Conservation (phyloP, 2,113 vertebrate species). For the Oncorhynchus mykiss region DNA sequence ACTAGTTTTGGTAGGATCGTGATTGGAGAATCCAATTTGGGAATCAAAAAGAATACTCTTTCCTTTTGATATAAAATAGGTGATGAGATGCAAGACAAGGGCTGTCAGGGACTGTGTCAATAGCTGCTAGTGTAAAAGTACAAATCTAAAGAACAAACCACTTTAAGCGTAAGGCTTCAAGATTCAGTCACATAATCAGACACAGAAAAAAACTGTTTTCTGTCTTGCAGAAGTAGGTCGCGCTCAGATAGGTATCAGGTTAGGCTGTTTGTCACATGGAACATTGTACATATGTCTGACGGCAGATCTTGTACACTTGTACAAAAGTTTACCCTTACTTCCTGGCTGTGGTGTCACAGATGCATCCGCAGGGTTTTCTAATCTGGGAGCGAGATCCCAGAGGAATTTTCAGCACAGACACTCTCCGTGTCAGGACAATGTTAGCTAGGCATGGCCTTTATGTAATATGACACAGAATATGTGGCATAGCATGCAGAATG, state of each 20-base stretch:
- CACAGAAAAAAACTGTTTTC: not conserved
- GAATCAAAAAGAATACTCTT: constrained; percentile 19
- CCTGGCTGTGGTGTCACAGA: constrained; percentile 16
- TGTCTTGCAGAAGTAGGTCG: not conserved
- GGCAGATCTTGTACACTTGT: constrained; percentile 10
- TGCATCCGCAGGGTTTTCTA: constrained; percentile 12
- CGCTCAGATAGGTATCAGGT: not conserved
- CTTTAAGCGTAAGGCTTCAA: not conserved
- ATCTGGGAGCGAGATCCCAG: constrained; percentile 10
- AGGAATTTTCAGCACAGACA: not conserved
- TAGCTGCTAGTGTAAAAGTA: not conserved
- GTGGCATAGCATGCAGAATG: no score
- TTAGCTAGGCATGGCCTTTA: not conserved
- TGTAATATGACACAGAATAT: not conserved
- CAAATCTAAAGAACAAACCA: not conserved
- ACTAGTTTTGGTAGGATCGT: constrained; percentile 15
- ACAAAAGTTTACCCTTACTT: constrained; percentile 1
- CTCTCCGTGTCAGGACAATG: not conserved
- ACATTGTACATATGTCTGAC: constrained; percentile 14
- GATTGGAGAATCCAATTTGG: constrained; percentile 28
- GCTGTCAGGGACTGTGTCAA: not conserved
- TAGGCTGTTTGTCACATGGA: constrained; percentile 1
- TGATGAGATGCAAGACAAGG: constrained; percentile 4
- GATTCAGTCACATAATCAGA: not conserved
- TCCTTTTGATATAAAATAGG: constrained; percentile 19